Evolutionary conservation across 2,797 vertebrate species (phyloP), one percentile per base, ranked within the genome.

Genomic region (Acipenser oxyrinchus): DNA sequence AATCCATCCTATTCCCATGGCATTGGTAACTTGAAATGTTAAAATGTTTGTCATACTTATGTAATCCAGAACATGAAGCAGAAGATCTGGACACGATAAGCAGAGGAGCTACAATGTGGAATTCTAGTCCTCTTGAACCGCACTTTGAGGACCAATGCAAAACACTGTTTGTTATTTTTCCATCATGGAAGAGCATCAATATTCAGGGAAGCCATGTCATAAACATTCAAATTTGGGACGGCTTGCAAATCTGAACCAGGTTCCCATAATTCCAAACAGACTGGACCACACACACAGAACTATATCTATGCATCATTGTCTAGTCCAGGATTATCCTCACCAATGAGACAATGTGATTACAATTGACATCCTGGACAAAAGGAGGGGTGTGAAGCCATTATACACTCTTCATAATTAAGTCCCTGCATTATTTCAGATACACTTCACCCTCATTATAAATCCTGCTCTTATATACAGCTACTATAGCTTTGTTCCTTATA

Each of bases 221-320:
- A 69, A 69, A 68, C 71, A 69, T 72, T 72, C 68, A 66, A 72
- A 72, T 69, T 13, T 64, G 66, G 62, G 65, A 58, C 51, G 13
- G 61, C 66, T 48, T 51, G 68, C 72, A 58, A 65, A 68, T 68
- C 65, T 62, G 12, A 58, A 62, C 10, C 48, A 62, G 48, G 66
- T 72, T 68, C 62, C 65, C 74, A 74, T 68, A 69, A 70, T 72
- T 60, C 67, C 63, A 18, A 62, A 58, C 51, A 11, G 61, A 62
- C n/a, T 10, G 64, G 72, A 66, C 68, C 71, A 71, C 66, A 70
- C 69, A 75, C 74, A 60, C 12, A 69, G 53, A 48, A 13, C 50
- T 63, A 51, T 62, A 66, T 48, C 69, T 49, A 71, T 60, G 60
- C 69, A 62, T 65, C 65, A 74, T 68, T 67, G 70, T 71, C 70